These are phyloP conservation scores for Oligia strigilis DNA, from an alignment of 2,888 invertebrate species.

Conservation along the genomic window DNA sequence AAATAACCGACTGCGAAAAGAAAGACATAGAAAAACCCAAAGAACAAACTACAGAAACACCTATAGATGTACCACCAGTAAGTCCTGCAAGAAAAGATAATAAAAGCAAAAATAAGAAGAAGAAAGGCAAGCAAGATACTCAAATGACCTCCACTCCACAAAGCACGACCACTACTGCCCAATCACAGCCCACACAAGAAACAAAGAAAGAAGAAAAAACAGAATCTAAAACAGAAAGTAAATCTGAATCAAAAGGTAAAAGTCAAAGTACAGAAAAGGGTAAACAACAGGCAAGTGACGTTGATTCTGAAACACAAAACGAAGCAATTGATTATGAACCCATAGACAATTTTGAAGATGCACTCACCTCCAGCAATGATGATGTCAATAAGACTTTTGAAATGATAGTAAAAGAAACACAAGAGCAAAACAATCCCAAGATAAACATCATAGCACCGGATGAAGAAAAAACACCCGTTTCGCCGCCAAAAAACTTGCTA, in stretches of 20 bases:
- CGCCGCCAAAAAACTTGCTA: conserved; percentile 90
- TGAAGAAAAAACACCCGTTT: conserved; percentile 77
- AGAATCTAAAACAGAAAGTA: conserved; percentile 66
- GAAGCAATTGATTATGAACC: conserved; percentile 76
- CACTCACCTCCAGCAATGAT: conserved; percentile 84
- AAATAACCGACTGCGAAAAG: conserved; percentile 6
- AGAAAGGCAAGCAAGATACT: conserved; percentile 80
- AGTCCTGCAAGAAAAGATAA: conserved; percentile 82
- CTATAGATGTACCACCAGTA: conserved; percentile 66
- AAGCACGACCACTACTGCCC: conserved; percentile 52
- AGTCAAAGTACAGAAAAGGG: conserved; percentile 73
- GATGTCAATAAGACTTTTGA: conserved; percentile 86
- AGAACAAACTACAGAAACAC: conserved; percentile 34
- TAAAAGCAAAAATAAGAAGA: conserved; percentile 85
- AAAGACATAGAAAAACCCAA: conserved; percentile 29
- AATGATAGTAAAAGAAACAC: conserved; percentile 81
- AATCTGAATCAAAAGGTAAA: conserved; percentile 70
- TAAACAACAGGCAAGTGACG: conserved; percentile 75
- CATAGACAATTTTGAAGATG: conserved; percentile 87
- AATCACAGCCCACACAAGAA: conserved; percentile 64
- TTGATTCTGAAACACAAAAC: conserved; percentile 44
- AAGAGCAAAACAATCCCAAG: conserved; percentile 75
- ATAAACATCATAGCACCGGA: conserved; percentile 81
- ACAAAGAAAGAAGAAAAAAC: conserved; percentile 71
- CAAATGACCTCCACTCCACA: conserved; percentile 51